These are phyloP conservation scores for Drosophila tripunctata DNA, from an alignment of 2,888 invertebrate genomes.

Conservation along the genomic window DNA sequence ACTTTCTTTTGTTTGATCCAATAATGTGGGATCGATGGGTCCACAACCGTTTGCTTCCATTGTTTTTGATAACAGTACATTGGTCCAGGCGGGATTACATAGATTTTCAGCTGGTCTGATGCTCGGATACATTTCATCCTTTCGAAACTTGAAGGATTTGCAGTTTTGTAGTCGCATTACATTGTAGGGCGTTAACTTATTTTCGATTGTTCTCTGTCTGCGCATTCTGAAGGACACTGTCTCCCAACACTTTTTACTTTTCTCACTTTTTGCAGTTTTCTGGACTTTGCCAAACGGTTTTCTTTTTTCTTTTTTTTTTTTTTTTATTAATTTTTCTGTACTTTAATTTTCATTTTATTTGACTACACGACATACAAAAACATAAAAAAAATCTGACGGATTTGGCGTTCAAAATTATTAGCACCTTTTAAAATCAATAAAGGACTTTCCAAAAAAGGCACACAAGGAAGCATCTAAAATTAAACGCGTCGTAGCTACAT, in stretches of 20 bases:
- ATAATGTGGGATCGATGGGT: background rate
- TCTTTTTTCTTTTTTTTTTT: background rate
- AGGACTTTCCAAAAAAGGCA: background rate
- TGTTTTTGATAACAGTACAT: background rate
- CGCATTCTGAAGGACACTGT: slow-evolving; percentile 22
- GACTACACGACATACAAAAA: slow-evolving; percentile 7
- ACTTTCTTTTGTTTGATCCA: background rate
- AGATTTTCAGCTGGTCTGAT: slow-evolving; percentile 16
- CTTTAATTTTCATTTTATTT: slow-evolving; percentile 27
- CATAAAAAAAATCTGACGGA: slow-evolving; percentile 17
- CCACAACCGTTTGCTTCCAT: slow-evolving; percentile 6
- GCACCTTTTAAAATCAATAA: slow-evolving; percentile 54
- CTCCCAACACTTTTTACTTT: background rate
- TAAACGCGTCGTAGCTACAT: slow-evolving; percentile 23
- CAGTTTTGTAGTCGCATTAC: slow-evolving; percentile 23
- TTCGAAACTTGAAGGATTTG: slow-evolving; percentile 13
- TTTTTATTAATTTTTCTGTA: slow-evolving; percentile 12
- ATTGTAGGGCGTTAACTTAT: slow-evolving; percentile 16
- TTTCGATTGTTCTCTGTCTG: background rate
- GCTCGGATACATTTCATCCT: slow-evolving; percentile 20
- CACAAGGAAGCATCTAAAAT: slow-evolving; percentile 41
- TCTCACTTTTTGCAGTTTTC: background rate
- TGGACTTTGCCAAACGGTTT: slow-evolving; percentile 1
- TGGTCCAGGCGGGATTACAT: slow-evolving; percentile 2
- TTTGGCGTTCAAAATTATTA: slow-evolving; percentile 25